A percentile compares a stretch with the other conserved stretches of the same genome.
These are phyloP conservation scores for Anguilla megastoma DNA, from an alignment of 2,797 vertebrate genomes.

Conservation along the genomic window DNA sequence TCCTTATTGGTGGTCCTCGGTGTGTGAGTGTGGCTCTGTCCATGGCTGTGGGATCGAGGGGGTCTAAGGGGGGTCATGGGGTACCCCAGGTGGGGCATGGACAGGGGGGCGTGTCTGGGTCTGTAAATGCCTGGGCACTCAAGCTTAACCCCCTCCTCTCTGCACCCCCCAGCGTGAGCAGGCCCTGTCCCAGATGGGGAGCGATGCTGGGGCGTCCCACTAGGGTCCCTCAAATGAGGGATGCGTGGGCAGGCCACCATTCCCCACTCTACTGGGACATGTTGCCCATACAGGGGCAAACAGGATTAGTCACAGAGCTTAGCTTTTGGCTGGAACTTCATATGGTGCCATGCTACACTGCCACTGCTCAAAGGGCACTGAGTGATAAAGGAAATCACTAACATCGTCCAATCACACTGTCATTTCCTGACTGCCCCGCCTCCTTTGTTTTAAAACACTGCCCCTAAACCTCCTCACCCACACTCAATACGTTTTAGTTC, in stretches of 20 bases:
- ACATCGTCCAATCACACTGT: background rate
- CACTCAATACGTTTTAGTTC: background rate
- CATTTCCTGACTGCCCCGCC: conserved; percentile 13
- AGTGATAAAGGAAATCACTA: background rate
- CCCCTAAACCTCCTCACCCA: background rate
- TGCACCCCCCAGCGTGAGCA: background rate
- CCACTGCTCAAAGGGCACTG: conserved; percentile 34
- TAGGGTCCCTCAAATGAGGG: background rate
- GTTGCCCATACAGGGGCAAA: conserved; percentile 36
- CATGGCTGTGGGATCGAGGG: background rate
- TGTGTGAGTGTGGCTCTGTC: background rate
- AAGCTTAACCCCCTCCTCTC: background rate
- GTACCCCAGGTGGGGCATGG: background rate
- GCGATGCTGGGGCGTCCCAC: background rate
- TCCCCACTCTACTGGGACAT: background rate
- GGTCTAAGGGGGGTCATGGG: background rate
- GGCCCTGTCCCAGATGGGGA: conserved; percentile 5
- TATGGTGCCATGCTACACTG: conserved; percentile 48
- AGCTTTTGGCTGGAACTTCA: conserved; percentile 34
- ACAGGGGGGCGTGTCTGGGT: background rate
- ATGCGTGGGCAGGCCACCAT: background rate
- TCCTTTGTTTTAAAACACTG: no score
- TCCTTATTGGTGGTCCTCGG: background rate
- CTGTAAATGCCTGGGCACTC: background rate
- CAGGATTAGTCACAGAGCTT: conserved; percentile 53